Conservation (phyloP, 2,113 vertebrate species). For the Rhabdomys dilectus region DNA sequence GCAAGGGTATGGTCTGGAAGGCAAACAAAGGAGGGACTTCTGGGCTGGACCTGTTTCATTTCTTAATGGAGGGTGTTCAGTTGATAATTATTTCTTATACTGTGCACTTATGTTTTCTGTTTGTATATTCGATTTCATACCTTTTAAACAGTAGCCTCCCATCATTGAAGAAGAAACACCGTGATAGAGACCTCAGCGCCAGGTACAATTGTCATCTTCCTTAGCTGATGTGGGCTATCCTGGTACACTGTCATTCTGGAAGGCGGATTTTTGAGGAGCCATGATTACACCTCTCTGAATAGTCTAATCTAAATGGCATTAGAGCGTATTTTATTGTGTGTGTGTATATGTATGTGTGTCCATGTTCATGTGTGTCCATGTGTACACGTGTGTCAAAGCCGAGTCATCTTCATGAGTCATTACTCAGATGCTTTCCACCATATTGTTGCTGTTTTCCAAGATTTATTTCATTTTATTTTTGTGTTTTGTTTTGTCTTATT, state of each 20-base stretch:
- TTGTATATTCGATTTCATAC: slow-evolving; percentile 58
- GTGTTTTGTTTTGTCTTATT: background rate
- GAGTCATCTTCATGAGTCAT: background rate
- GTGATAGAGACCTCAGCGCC: background rate
- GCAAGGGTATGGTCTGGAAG: background rate
- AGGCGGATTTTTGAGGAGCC: background rate
- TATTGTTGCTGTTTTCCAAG: background rate
- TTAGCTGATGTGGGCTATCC: background rate
- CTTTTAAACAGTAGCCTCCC: slow-evolving; percentile 37
- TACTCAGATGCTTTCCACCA: background rate
- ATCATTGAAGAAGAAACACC: background rate
- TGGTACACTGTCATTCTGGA: background rate
- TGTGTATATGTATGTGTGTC: background rate
- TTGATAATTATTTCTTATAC: slow-evolving; percentile 47
- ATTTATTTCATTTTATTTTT: background rate
- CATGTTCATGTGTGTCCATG: too few relatives aligned
- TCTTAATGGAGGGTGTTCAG: slow-evolving; percentile 49
- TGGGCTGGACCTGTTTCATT: background rate
- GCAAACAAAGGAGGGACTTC: slow-evolving; percentile 61
- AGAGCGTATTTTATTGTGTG: background rate
- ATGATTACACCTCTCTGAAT: background rate
- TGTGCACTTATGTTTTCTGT: slow-evolving; percentile 40
- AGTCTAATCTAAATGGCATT: background rate
- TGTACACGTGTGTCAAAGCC: background rate
- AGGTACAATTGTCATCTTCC: background rate